phyloP scores from a whole-genome alignment of 1,140 invertebrate species.

The Schmidtea mediterranea region DNA sequence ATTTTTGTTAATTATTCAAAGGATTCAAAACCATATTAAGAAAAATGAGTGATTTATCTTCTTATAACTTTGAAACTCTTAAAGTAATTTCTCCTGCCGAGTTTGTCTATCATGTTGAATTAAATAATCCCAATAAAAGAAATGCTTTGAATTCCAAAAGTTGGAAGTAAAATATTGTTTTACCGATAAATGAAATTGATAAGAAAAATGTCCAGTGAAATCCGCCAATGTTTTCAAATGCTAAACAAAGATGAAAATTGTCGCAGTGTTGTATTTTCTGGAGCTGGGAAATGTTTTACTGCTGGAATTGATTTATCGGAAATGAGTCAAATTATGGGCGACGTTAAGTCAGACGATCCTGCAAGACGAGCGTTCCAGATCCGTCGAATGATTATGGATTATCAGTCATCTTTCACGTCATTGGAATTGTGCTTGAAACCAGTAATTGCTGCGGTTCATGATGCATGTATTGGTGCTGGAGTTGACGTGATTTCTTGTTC shows the following conservation, averaged over 20 bases:
- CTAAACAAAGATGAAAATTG: conserved; percentile 47
- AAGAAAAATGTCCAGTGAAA: conserved; percentile 38
- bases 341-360: conserved; percentile 36
- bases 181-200: conserved; percentile 7
- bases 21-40: not conserved
- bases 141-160: conserved; percentile 54
- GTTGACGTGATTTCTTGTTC: conserved; percentile 54
- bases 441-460: conserved; percentile 57
- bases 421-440: conserved; percentile 40
- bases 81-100: conserved; percentile 42
- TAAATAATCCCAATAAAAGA: conserved; percentile 57
- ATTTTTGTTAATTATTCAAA: too few relatives aligned
- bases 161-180: conserved; percentile 47
- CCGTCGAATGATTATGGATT: conserved; percentile 36
- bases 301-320: conserved; percentile 34
- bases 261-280: conserved; percentile 52
- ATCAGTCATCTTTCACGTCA: conserved; percentile 46
- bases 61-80: conserved; percentile 35
- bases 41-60: not conserved
- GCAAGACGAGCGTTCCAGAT: conserved; percentile 46
- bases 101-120: conserved; percentile 57
- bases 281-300: conserved; percentile 47
- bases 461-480: conserved; percentile 62
- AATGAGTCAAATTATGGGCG: conserved; percentile 7
- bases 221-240: conserved; percentile 46